Base-by-base conservation (phyloP, 2,888 invertebrate genomes). In the Drymonia ruficornis region DNA sequence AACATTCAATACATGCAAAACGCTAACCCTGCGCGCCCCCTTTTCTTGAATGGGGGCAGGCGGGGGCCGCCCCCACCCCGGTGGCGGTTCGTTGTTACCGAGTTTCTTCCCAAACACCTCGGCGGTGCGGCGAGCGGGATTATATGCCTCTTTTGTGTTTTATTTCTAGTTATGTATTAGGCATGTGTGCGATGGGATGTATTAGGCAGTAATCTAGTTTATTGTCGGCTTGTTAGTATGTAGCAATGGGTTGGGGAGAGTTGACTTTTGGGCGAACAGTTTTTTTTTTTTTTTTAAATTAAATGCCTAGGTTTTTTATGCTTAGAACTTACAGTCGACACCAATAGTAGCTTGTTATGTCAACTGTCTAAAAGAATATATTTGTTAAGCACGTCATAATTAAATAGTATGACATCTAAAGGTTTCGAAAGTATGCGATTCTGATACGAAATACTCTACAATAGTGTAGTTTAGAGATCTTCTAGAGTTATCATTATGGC, bases 51-150 rank as follows among this genome's bases (percentile, higher is more conserved):
- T 50, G 62, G 62, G 57, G 29, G 46, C 50, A 51, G 61, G 55
- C 46, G 61, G 66, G 54, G 44, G 65, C 29, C 46, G 15, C 29
- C 46, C 28, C 46, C 47, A 16, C 47, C 47, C 34, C 28, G 28
- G n/a, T 42, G 53, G 50, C 19, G 57, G 49, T 45, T 55, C 63
- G 72, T 76, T 78, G 76, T 78, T 78, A 67, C 70, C 61, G 66
- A 72, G 71, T 78, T 74, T 76, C 74, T 73, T 72, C 65, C 69
- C 64, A 67, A 82, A 77, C 80, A 78, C 80, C 80, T 80, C 70
- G 61, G 61, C 59, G 67, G 71, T 74, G 76, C 67, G 77, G 72
- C 68, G 63, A 61, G 60, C 69, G 63, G 70, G 76, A 78, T 79
- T 78, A 78, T 79, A 74, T 71, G 64, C 63, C 65, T 63, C 66